Evolutionary conservation across 2,113 vertebrate species (phyloP), one percentile per base, ranked within the genome.

Genomic region (Ictalurus punctatus): DNA sequence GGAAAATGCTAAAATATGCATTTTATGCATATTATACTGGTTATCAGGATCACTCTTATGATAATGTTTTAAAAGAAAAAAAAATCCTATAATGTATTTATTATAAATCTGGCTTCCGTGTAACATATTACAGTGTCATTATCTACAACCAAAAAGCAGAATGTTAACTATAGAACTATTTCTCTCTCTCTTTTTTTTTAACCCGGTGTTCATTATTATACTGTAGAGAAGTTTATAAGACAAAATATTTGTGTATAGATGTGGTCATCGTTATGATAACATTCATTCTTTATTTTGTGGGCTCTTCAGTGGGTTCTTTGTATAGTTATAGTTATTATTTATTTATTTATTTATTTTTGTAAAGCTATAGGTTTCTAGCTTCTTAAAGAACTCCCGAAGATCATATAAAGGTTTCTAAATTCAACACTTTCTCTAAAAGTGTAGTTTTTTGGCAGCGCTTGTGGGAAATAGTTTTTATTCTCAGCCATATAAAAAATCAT

Each of bases 401-500:
- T 59, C 79, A 17, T 1, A 9, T 82, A 4, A 59, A 19, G 1
- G 9, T 59, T 61, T 34, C 17, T 13, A 34, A 30, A 81, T 30
- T 1, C 34, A 81, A 30, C n/a, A 4, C 25, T 81, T 81, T n/a
- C n/a, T 8, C 14, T 81, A 27, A 30, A n/a, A 34, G 2, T 71
- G 7, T 2, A 10, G 8, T 65, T 59, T 58, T 73, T 56, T 69
- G 23, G 40, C 58, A 84, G 30, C n/a, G 25, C 34, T 76, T 71
- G 74, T 71, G 69, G 76, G 52, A 91, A 85, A 71, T 34, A 5
- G 27, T 8, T 27, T 17, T 84, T 74, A 74, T 85, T 81, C 73
- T 69, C 25, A 79, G 37, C 4, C 79, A n/a, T 67, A 74, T 54
- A 54, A 37, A 90, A 76, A 78, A 91, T 91, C 69, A 69, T 74